A percentile compares a stretch with the other conserved stretches of the same genome.
Evolutionary conservation across 2,888 invertebrate species (phyloP).

Genomic region (Incurvaria masculella): DNA sequence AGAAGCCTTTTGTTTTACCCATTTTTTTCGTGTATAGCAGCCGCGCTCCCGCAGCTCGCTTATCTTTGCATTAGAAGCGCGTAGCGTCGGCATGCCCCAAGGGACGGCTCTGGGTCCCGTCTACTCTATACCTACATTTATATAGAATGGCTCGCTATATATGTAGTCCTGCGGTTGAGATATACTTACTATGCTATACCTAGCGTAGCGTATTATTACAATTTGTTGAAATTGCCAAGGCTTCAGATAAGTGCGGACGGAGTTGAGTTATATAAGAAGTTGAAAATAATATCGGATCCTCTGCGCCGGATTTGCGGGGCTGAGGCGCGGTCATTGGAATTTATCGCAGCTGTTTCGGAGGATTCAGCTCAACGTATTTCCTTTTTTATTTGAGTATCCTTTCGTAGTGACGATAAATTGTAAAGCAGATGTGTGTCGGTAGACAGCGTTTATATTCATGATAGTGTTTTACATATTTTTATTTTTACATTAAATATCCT

Average conservation of each 20-base stretch:
- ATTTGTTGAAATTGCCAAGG: not conserved
- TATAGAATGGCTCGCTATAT: not conserved
- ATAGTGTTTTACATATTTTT: conserved; percentile 4
- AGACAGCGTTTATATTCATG: no score
- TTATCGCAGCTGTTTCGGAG: not conserved
- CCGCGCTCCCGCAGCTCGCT: not conserved
- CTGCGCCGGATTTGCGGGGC: not conserved
- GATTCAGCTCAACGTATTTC: not conserved
- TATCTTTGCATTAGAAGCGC: not conserved
- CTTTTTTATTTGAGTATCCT: no score
- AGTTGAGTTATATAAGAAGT: not conserved
- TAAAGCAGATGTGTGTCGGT: no score
- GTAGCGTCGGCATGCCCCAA: not conserved
- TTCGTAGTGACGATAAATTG: no score
- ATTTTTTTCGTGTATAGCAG: not conserved
- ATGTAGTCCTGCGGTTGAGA: no score
- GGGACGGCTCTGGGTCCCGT: not conserved
- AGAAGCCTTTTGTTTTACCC: not conserved
- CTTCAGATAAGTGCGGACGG: not conserved
- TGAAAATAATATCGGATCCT: not conserved
- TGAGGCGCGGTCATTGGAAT: not conserved
- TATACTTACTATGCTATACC: no score
- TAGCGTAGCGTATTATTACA: not conserved
- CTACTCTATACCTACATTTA: not conserved
- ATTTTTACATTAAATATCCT: conserved; percentile 8